Evolutionary conservation across 2,797 vertebrate species (phyloP).

Genomic region (Leptatherina wallacei): DNA sequence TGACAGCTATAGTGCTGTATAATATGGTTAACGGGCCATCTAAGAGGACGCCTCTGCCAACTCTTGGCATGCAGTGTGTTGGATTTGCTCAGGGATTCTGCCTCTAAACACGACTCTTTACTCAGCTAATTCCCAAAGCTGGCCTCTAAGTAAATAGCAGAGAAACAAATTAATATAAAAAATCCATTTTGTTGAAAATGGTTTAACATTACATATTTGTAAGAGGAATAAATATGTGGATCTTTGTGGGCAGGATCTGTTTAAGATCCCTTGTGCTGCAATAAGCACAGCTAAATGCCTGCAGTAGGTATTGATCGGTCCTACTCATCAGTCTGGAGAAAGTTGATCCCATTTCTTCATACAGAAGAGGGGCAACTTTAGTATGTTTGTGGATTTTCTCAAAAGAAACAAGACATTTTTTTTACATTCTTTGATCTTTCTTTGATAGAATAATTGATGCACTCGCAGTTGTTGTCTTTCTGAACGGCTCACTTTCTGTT

Average conservation of each 20-base stretch:
- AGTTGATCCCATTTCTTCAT: neutral
- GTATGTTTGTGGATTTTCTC: neutral
- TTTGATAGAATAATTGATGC: neutral
- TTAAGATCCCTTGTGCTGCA: neutral
- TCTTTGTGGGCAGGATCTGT: neutral
- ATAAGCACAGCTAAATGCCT: neutral
- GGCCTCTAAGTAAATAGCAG: neutral
- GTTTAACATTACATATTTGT: neutral
- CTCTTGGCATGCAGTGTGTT: neutral
- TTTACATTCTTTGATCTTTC: neutral
- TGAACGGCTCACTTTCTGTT: neutral
- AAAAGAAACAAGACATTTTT: too few relatives aligned
- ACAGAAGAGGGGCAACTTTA: neutral
- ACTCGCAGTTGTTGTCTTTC: neutral
- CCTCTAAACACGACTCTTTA: constrained; percentile 7
- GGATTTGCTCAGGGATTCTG: constrained; percentile 25
- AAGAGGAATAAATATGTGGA: neutral
- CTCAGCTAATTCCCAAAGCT: neutral
- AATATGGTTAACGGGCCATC: constrained; percentile 28
- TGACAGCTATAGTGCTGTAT: constrained; percentile 12
- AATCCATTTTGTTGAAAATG: neutral
- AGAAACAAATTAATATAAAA: neutral
- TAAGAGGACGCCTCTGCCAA: neutral
- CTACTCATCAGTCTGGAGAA: neutral
- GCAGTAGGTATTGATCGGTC: neutral